phyloP scores from a whole-genome alignment of 1,140 invertebrate species.

The Neuroterus valhalla region DNA sequence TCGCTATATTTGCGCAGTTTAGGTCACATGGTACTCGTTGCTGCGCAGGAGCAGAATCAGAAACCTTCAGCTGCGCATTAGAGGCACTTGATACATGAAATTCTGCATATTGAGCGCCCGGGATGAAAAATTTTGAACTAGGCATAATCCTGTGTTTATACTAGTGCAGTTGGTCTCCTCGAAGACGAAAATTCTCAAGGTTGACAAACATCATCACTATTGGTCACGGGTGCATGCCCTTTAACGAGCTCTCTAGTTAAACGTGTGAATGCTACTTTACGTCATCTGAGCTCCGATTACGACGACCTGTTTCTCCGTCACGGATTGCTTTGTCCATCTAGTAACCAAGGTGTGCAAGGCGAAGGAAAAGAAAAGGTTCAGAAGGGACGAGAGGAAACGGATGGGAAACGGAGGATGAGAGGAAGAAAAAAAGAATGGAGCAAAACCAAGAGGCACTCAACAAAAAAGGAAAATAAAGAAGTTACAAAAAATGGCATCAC shows the following conservation, averaged over 20 bases:
- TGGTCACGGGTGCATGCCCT: conserved; percentile 50
- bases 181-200: conserved; percentile 55
- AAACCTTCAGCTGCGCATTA: no score
- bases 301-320: conserved; percentile 28
- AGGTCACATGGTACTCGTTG: background rate
- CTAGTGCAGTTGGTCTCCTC: background rate
- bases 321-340: conserved; percentile 27
- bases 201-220: conserved; percentile 51
- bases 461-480: conserved; percentile 25
- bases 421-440: conserved; percentile 11
- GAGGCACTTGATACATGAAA: no score
- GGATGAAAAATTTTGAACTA: background rate
- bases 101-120: no score
- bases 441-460: conserved; percentile 19
- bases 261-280: conserved; percentile 32
- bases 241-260: conserved; percentile 47
- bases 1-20: background rate
- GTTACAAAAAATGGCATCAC: conserved; percentile 3
- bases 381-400: background rate
- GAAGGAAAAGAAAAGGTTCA: conserved; percentile 3
- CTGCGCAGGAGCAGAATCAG: no score
- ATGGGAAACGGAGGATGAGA: background rate
- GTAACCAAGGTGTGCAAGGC: background rate
- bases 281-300: conserved; percentile 26
- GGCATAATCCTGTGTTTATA: background rate